phyloP scores from a whole-genome alignment of 2,888 invertebrate species.

The Dryadula phaetusa region DNA sequence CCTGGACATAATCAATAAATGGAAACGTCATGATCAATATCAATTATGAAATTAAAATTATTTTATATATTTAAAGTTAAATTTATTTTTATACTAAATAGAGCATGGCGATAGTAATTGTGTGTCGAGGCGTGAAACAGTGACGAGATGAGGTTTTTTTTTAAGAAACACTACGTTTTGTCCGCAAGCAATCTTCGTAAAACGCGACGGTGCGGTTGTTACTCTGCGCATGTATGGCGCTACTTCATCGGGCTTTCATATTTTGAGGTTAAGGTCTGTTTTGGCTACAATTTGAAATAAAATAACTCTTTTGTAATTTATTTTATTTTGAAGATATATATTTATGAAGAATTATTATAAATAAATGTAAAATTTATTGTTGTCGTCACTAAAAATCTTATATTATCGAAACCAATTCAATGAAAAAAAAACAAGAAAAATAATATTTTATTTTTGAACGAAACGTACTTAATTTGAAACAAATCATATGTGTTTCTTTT shows the following conservation, averaged over 20 bases:
- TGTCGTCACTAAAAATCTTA: no score
- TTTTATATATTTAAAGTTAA: neutral
- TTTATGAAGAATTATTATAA: no score
- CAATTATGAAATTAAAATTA: no score
- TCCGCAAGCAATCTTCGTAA: conserved; percentile 71
- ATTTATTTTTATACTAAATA: neutral
- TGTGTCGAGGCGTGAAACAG: conserved; percentile 37
- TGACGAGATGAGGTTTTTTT: conserved; percentile 38
- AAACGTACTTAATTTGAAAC: no score
- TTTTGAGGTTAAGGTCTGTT: conserved; percentile 57
- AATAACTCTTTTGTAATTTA: neutral
- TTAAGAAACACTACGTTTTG: conserved; percentile 50
- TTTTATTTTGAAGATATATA: neutral
- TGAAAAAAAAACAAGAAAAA: no score
- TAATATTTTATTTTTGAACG: no score
- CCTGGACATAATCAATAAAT: no score
- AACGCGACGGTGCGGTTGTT: conserved; percentile 53
- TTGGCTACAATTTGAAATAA: conserved; percentile 34
- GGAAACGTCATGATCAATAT: no score
- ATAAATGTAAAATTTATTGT: no score
- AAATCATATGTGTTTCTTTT: no score
- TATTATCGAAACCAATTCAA: no score
- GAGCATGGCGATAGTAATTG: neutral
- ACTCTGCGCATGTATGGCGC: conserved; percentile 43
- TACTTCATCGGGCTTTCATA: conserved; percentile 52